Conservation (phyloP, 2,888 invertebrate species). For the Tetranychus truncatus region DNA sequence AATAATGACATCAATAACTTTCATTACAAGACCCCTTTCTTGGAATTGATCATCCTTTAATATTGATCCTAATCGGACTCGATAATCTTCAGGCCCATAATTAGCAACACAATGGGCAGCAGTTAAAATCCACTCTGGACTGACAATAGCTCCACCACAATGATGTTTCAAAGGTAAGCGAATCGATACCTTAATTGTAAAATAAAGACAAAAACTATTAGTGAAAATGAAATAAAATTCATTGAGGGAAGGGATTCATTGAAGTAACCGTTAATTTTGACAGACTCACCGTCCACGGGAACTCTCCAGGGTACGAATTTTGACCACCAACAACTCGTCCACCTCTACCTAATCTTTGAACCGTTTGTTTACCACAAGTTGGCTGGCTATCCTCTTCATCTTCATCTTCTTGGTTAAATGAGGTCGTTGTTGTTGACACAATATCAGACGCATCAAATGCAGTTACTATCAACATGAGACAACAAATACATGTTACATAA, state of each 20-base stretch:
- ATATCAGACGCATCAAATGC: no score
- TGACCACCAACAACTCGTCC: constrained; percentile 23
- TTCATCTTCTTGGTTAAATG: neutral
- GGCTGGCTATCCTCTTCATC: neutral
- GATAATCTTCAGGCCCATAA: constrained; percentile 16
- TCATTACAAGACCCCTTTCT: neutral
- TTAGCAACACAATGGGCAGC: constrained; percentile 24
- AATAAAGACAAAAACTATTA: neutral
- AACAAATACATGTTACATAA: no score
- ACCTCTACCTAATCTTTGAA: constrained; percentile 2
- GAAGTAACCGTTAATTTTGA: neutral
- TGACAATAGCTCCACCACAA: constrained; percentile 23
- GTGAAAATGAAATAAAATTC: neutral
- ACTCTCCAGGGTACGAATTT: constrained; percentile 21
- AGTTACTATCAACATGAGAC: no score
- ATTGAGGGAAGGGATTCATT: no score
- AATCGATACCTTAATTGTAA: constrained; percentile 19
- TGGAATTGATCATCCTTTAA: constrained; percentile 3
- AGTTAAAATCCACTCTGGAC: constrained; percentile 21
- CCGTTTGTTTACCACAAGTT: neutral
- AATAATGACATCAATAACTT: constrained; percentile 37
- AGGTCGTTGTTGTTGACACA: no score
- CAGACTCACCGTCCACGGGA: constrained; percentile 23
- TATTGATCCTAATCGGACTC: constrained; percentile 18
- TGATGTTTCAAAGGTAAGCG: constrained; percentile 18